Base-by-base conservation (phyloP, 2,888 invertebrate genomes). In the Melinaea menophilus region DNA sequence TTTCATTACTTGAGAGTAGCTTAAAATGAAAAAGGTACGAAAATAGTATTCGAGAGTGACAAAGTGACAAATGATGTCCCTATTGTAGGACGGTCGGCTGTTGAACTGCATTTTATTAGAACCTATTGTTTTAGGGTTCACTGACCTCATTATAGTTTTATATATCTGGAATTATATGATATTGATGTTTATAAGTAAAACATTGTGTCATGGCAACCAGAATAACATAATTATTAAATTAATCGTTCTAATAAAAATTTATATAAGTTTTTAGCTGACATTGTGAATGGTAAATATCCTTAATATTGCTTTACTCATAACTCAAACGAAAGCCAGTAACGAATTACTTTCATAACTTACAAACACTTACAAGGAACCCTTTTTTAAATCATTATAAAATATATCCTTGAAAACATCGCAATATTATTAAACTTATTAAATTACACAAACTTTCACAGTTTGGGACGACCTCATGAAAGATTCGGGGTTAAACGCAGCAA, bases 51-150 rank as follows among this genome's bases (percentile, higher is more conserved):
- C 41, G 41, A 64, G 41, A 60, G 55, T 66, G 68, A 68, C 68
- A 54, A 41, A 13, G 47, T 63, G 68, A 68, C 55, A 66, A 68
- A 68, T 47, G 68, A 66, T 58, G 34, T 35, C 33, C 58, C 22
- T 58, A 33, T 63, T 51, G 59, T 62, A 62, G 35, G 61, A 59
- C 57, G 45, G 45, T 55, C 58, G 54, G 54, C 58, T 63, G 64
- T 60, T 68, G 71, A 41, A 41, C 46, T 64, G 63, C 63, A 64
- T 64, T 64, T 60, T 64, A 64, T 56, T 65, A 46, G 56, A 51
- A 51, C 31, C 59, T 56, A 47, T 61, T 47, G 59, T 57, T 59
- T 58, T 59, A 54, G 31, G 55, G 64, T 61, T 62, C 63, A 56
- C 46, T 55, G 66, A 64, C 61, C 58, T 41, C 34, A 33, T 59